Percentiles rank a stretch among this genome's conserved stretches.
These are phyloP conservation scores for Portevinia maculata DNA, from an alignment of 2,888 invertebrate genomes.

Conservation along the genomic window DNA sequence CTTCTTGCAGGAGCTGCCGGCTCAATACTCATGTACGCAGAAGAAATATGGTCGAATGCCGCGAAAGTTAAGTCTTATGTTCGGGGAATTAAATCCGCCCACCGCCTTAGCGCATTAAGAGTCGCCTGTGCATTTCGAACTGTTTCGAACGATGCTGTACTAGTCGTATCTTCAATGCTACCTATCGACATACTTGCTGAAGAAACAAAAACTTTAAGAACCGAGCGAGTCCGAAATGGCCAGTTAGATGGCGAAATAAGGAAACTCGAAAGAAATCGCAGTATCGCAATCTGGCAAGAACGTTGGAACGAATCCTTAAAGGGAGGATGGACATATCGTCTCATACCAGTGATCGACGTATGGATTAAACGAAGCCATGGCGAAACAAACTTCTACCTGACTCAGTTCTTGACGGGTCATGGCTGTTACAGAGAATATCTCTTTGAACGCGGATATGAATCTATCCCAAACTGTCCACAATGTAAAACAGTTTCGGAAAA, in stretches of 20 bases:
- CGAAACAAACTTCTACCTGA: slow-evolving; percentile 4
- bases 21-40: too few relatives aligned
- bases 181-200: too few relatives aligned
- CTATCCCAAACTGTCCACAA: neutral
- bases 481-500: neutral
- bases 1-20: too few relatives aligned
- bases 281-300: neutral
- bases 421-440: neutral
- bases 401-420: neutral
- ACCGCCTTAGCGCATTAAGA: too few relatives aligned
- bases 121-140: too few relatives aligned
- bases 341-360: neutral
- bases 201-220: too few relatives aligned
- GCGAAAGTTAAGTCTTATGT: too few relatives aligned
- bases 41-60: too few relatives aligned
- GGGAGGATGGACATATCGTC: neutral
- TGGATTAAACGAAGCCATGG: neutral
- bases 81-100: too few relatives aligned
- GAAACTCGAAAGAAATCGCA: neutral
- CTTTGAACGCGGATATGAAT: neutral
- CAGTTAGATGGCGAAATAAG: neutral
- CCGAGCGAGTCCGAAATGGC: too few relatives aligned
- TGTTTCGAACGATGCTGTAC: too few relatives aligned
- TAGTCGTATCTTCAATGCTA: too few relatives aligned
- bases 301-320: neutral